These are phyloP conservation scores for Lucilia cuprina DNA, from an alignment of 1,140 invertebrate species.

Conservation along the genomic window DNA sequence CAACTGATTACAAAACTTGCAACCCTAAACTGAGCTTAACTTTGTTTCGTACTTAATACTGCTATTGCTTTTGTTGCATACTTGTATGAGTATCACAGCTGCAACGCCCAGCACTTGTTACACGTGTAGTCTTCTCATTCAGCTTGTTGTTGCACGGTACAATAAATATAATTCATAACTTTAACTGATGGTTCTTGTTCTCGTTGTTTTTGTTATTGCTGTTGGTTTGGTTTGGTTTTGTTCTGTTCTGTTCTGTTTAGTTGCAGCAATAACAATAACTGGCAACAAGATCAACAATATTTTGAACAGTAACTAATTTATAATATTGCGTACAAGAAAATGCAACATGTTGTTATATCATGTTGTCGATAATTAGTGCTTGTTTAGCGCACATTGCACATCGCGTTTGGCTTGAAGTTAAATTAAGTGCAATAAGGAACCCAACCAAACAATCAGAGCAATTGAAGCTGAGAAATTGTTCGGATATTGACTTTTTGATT, in stretches of 20 bases:
- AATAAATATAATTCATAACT: constrained; percentile 8
- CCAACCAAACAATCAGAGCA: not conserved
- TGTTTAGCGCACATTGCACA: constrained; percentile 17
- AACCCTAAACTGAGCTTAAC: not conserved
- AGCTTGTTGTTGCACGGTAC: not conserved
- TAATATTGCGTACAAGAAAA: constrained; percentile 23
- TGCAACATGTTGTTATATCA: constrained; percentile 24
- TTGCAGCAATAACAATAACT: constrained; percentile 16
- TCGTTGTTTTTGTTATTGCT: not conserved
- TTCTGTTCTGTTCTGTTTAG: not conserved
- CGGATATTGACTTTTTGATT: too few relatives aligned
- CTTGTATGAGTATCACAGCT: not conserved
- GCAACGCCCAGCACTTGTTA: constrained; percentile 31
- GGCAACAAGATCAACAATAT: constrained; percentile 34
- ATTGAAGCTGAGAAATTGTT: too few relatives aligned
- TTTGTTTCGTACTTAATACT: not conserved
- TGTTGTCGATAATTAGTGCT: constrained; percentile 35
- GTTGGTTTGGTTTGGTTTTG: not conserved
- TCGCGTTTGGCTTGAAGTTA: constrained; percentile 3
- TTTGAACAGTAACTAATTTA: constrained; percentile 30
- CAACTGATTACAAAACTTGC: not conserved
- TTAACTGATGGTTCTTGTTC: not conserved
- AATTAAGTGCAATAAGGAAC: constrained; percentile 28
- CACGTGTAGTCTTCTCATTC: not conserved
- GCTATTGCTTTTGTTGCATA: not conserved